Evolutionary conservation across 2,113 vertebrate genomes (phyloP), one percentile per base, ranked within the genome.

Genomic region (Tragelaphus strepsiceros): DNA sequence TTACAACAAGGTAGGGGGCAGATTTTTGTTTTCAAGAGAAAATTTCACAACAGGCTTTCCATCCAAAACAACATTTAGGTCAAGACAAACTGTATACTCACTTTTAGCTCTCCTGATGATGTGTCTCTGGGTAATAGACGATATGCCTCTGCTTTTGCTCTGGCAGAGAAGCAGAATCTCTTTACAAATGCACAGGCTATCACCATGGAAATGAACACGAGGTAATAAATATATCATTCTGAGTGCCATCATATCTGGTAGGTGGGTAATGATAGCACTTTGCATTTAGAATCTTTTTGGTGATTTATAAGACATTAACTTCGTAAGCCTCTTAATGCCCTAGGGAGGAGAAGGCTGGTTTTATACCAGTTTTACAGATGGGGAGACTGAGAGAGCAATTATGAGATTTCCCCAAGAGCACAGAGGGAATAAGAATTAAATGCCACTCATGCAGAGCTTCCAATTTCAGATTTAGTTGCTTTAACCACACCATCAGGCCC

Each of bases 191-290:
- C 81, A 54, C 62, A 93, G 74, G 74, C 89, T 80, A 96, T 67
- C 93, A 84, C 83, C 90, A 82, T 54, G 35, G 86, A 97, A 98
- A 97, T 97, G 96, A 96, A 86, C 93, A 90, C 11, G 87, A 93
- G 89, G 91, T 88, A 94, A 98, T 97, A 96, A 98, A 97, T 97
- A 85, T 30, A 97, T 94, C 98, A 96, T 97, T 95, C 97, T 67
- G 89, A 92, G 19, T 39, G 56, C 28, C 59, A 96, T 94, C 91
- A 32, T 95, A 97, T 95, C 96, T 82, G 91, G 84, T 93, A 93
- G 97, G 96, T 98, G 81, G 97, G 89, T 97, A 98, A 98, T 97
- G 94, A 97, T 26, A 78, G 62, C 92, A 95, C 54, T 96, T 97
- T 35, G 9, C 87, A 95, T 94, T 94, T 91, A 89, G 62, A 93